Evolutionary conservation across 1,140 invertebrate species (phyloP).

Genomic region (Aphaenogaster floridana): DNA sequence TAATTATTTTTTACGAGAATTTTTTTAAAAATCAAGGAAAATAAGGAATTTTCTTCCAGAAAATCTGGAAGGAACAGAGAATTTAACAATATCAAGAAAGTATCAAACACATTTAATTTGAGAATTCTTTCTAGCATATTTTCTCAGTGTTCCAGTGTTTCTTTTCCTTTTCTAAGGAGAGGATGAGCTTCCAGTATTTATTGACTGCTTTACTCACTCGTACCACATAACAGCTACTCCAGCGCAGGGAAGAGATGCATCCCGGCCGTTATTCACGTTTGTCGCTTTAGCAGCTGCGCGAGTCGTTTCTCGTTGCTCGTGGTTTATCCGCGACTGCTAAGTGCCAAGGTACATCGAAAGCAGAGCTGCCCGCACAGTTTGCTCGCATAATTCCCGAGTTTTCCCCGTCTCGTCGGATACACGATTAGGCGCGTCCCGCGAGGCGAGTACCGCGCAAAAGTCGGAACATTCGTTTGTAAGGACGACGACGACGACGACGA

Average conservation of each 20-base stretch:
- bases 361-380: constrained; percentile 62
- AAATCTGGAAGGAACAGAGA: neutral
- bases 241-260: constrained; percentile 29
- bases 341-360: constrained; percentile 71
- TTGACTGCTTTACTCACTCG: constrained; percentile 1
- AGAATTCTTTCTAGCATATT: neutral
- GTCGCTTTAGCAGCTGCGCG: constrained; percentile 66
- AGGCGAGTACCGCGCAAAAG: constrained; percentile 33
- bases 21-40: neutral
- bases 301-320: constrained; percentile 71
- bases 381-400: constrained; percentile 66
- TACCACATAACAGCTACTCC: neutral
- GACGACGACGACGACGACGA: neutral
- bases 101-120: neutral
- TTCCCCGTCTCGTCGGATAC: constrained; percentile 40
- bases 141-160: neutral
- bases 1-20: neutral
- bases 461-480: constrained; percentile 36
- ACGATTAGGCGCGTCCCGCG: constrained; percentile 31
- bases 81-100: neutral
- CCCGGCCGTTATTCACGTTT: constrained; percentile 67
- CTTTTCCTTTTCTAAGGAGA: neutral
- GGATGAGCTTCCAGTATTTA: constrained; percentile 14
- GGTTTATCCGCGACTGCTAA: constrained; percentile 71
- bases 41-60: neutral